Base-by-base conservation (phyloP, 2,113 vertebrate genomes). In the Lasiurus cinereus region DNA sequence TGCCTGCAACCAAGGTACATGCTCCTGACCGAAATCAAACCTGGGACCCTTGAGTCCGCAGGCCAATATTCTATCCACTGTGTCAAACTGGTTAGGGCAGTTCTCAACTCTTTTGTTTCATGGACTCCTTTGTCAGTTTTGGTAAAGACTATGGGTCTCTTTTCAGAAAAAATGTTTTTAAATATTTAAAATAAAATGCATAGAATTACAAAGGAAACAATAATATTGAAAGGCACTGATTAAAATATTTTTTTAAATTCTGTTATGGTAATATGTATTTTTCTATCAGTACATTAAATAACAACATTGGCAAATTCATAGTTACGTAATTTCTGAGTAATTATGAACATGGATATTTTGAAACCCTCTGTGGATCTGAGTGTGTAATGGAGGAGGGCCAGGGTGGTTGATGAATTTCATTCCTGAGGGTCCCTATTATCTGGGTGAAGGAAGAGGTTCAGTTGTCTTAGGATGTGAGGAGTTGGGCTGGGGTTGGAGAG, bases 81-180 rank as follows among this genome's bases (percentile, higher is more conserved):
- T 14, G 52, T 15, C 16, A 52, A 52, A 52, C 52, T 2, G 6
- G 5, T 52, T 52, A 18, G 52, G 52, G 16, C 52, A 52, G 14
- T 79, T 59, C n/a, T 52, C 62, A 64, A 46, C 15, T 50, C 69
- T 76, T 94, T 6, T 39, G 36, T 69, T 50, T 67, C 24, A 50
- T 91, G 78, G 73, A 36, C 24, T 69, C 11, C 52, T 78, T 74
- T 46, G 18, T 14, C 50, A 92, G 46, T 69, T 88, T 94, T 97
- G 73, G n/a, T 67, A 39, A 85, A 86, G 79, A 6, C 0, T n/a
- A 0, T 93, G 62, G 46, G 39, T n/a, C 66, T 88, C 52, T 92
- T 85, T 70, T 78, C 22, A 93, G 70, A 83, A 62, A 79, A 79
- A 89, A 10, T 59, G 15, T 54, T 59, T 89, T 52, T 27, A 80